Evolutionary conservation across 2,797 vertebrate genomes (phyloP), one percentile per base, ranked within the genome.

Genomic region (Coranthus polyacanthus): DNA sequence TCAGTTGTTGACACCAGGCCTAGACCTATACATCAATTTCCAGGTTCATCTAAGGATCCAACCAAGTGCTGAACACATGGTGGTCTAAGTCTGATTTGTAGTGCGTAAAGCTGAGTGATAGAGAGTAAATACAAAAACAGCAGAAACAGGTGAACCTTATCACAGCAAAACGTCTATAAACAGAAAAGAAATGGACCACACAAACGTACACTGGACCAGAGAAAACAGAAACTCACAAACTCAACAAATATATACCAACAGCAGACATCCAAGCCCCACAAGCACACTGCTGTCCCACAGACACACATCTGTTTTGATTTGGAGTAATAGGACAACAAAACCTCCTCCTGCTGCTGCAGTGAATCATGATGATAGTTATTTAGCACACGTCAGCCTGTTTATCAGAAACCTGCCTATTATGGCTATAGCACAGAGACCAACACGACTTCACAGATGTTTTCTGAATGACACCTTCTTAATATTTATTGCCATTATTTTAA

Each of bases 261-360:
- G n/a, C 45, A 18, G 29, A 62, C 1, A 12, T 41, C 46, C 49
- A 73, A 34, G 32, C 38, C 24, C 20, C 43, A 66, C 46, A 71
- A 61, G 72, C 63, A 67, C 37, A 57, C 0, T 2, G 24, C 16
- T 51, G 24, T 26, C 24, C n/a, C 21, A 29, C 41, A 60, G 13
- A 68, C 18, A 44, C 45, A 64, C 63, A 84, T 85, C 71, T 88
- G 82, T 72, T 79, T 76, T 47, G 38, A 67, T 76, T 63, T 62
- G 49, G 20, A 72, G 16, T 52, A 49, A 69, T 2, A 74, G 37
- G 39, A 32, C 11, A 69, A 66, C 54, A 66, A 56, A 69, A 49
- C 22, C 34, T 59, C 16, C 20, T 68, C 51, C 22, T 74, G 36
- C 59, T 47, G 57, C 32, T 76, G 66, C 37, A 63, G 24, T 6